Evolutionary conservation across 2,888 invertebrate species (phyloP).

Genomic region (Rosalia funebris): DNA sequence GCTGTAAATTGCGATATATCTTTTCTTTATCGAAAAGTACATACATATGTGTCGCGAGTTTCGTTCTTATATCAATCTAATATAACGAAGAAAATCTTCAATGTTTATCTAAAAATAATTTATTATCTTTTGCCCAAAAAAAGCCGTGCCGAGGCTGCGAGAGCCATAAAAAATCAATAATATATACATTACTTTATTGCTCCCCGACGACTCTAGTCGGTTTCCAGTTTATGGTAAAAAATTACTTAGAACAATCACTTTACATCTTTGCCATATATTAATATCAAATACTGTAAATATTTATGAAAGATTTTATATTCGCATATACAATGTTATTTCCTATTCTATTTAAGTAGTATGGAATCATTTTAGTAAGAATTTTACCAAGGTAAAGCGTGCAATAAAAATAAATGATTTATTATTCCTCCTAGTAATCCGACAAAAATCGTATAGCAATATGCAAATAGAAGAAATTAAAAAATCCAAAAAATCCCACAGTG

Average conservation of each 20-base stretch:
- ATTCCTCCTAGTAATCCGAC: too few species aligned
- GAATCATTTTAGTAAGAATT: constrained; percentile 13
- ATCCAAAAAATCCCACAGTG: too few species aligned
- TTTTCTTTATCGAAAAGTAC: neutral
- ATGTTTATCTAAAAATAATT: constrained; percentile 17
- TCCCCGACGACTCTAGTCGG: constrained; percentile 11
- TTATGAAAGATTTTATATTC: constrained; percentile 3
- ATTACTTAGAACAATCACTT: neutral
- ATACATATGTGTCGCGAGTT: neutral
- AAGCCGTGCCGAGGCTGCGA: neutral
- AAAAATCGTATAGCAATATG: too few species aligned
- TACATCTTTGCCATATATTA: constrained; percentile 6
- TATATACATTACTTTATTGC: constrained; percentile 8
- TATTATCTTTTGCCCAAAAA: constrained; percentile 14
- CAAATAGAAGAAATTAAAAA: too few species aligned
- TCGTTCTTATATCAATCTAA: neutral
- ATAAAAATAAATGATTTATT: constrained; percentile 11
- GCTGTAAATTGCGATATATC: constrained; percentile 1
- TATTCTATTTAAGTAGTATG: constrained; percentile 4
- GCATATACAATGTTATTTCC: constrained; percentile 6
- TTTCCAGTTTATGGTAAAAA: neutral
- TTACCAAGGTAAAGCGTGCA: constrained; percentile 7
- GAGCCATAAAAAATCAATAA: constrained; percentile 15
- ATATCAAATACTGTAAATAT: constrained; percentile 15
- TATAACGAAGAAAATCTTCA: constrained; percentile 5